A percentile compares a stretch with the other conserved stretches of the same genome.
phyloP scores from a whole-genome alignment of 2,888 invertebrate genomes.

The Plemyria rubiginata region DNA sequence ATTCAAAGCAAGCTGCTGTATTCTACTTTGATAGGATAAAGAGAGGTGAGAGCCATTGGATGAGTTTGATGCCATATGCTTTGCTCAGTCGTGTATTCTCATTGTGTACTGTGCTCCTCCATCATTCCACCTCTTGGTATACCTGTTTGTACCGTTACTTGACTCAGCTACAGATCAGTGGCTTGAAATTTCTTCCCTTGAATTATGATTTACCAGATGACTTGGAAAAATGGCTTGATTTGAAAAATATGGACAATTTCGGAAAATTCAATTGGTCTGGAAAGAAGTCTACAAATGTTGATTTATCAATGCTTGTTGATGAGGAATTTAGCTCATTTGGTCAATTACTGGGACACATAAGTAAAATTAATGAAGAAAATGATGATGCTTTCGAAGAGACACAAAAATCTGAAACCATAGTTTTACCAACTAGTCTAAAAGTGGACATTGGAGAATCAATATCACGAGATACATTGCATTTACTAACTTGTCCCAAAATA shows the following conservation, averaged over 20 bases:
- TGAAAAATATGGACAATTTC: constrained; percentile 73
- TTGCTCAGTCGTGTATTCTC: constrained; percentile 84
- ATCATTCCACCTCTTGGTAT: constrained; percentile 82
- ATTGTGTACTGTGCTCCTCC: constrained; percentile 72
- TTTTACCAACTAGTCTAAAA: constrained; percentile 5
- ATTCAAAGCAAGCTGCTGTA: constrained; percentile 75
- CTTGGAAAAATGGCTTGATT: constrained; percentile 76
- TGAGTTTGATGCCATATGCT: constrained; percentile 83
- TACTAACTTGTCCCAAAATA: constrained; percentile 2
- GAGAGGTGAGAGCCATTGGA: constrained; percentile 83
- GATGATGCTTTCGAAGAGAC: constrained; percentile 40
- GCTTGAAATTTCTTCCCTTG: constrained; percentile 76
- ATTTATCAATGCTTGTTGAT: constrained; percentile 52
- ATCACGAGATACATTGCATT: constrained; percentile 26
- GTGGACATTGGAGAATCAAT: constrained; percentile 24
- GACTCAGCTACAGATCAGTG: constrained; percentile 68
- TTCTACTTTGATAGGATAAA: constrained; percentile 81
- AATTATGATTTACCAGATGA: constrained; percentile 73
- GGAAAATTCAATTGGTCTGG: constrained; percentile 70
- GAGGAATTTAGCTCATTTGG: constrained; percentile 59
- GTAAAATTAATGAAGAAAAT: constrained; percentile 54
- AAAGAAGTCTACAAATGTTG: constrained; percentile 53
- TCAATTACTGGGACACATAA: constrained; percentile 60
- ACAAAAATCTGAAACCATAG: constrained; percentile 14
- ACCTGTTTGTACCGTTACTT: constrained; percentile 67